Percentiles rank a stretch among this genome's conserved stretches.
Evolutionary conservation across 2,797 vertebrate species (phyloP).

Genomic region (Rhinoraja longicauda): DNA sequence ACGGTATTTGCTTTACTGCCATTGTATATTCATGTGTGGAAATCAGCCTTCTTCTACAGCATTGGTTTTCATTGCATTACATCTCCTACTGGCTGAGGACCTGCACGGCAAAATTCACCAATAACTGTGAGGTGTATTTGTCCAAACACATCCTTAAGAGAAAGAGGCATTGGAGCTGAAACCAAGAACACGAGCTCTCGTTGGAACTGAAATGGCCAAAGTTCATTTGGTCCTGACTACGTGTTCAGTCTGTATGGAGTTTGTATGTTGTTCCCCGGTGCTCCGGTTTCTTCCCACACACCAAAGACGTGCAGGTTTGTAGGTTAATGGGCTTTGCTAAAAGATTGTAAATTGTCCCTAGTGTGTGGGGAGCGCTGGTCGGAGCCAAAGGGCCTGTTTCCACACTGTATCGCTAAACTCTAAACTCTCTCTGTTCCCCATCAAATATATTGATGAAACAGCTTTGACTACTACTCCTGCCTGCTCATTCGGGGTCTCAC

Average conservation of each 20-base stretch:
- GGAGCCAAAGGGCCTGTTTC: too few relatives aligned
- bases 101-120: not conserved
- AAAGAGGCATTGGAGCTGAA: not conserved
- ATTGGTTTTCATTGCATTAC: not conserved
- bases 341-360: too few relatives aligned
- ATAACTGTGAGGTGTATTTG: not conserved
- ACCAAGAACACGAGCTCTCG: not conserved
- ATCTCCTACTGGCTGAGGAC: not conserved
- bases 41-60: not conserved
- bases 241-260: too few relatives aligned
- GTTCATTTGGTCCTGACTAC: not conserved
- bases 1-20: not conserved
- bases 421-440: too few relatives aligned
- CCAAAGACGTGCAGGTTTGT: too few relatives aligned
- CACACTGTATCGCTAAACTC: too few relatives aligned
- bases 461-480: not conserved
- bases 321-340: too few relatives aligned
- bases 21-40: not conserved
- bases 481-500: not conserved
- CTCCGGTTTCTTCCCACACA: too few relatives aligned
- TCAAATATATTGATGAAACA: not conserved
- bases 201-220: constrained; percentile 6
- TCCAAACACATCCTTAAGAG: not conserved
- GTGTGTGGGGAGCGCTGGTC: too few relatives aligned
- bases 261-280: too few relatives aligned